A percentile compares a stretch with the other conserved stretches of the same genome.
phyloP scores from a whole-genome alignment of 2,888 invertebrate genomes.

The Elysia crispata region DNA sequence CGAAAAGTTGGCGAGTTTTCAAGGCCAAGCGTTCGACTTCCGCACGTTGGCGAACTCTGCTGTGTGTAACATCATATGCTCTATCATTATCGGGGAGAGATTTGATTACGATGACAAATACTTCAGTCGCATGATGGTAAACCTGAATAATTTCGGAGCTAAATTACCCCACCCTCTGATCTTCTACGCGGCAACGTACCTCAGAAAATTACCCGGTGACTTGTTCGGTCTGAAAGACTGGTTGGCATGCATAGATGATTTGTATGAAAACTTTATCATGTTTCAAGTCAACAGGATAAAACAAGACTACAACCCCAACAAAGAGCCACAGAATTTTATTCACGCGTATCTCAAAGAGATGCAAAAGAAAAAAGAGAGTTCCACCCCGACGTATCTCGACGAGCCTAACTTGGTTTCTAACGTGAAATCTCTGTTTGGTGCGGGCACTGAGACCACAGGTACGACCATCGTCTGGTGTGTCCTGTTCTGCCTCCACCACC shows the following conservation, averaged over 20 bases:
- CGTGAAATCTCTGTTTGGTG: not conserved
- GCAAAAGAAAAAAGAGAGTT: not conserved
- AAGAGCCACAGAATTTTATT: conserved; percentile 12
- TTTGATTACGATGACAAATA: conserved; percentile 17
- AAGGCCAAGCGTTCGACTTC: conserved; percentile 4
- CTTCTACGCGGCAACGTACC: conserved; percentile 13
- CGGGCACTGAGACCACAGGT: conserved; percentile 1
- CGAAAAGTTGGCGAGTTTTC: not conserved
- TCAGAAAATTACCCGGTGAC: conserved; percentile 18
- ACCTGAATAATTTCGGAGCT: not conserved
- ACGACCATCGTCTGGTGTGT: conserved; percentile 25
- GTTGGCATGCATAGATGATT: not conserved
- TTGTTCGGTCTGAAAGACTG: conserved; percentile 15
- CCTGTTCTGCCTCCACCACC: conserved; percentile 13
- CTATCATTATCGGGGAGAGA: conserved; percentile 2
- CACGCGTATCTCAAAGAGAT: not conserved
- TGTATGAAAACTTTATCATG: not conserved
- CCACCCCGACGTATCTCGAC: not conserved
- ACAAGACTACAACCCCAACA: not conserved
- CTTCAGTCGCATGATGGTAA: not conserved
- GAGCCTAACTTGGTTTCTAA: not conserved
- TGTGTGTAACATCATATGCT: conserved; percentile 17
- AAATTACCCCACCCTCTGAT: not conserved
- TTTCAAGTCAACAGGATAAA: not conserved
- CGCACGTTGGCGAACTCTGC: not conserved